Conservation (phyloP, 2,113 vertebrate genomes). For the Prunella fulvescens region DNA sequence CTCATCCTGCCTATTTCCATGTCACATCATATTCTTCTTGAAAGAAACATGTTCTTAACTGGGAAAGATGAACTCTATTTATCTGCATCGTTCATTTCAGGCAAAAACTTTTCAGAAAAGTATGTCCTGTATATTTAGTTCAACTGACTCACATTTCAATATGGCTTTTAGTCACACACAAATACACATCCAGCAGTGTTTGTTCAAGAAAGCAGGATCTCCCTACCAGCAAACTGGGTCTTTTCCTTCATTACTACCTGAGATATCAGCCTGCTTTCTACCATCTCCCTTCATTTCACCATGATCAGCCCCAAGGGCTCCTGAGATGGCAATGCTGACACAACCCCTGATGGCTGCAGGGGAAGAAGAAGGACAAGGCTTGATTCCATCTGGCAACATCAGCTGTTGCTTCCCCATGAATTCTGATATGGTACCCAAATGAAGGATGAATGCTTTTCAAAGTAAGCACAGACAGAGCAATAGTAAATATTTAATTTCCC, state of each 20-base stretch:
- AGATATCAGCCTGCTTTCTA: slow-evolving; percentile 70
- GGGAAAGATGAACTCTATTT: background rate
- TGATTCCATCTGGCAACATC: slow-evolving; percentile 54
- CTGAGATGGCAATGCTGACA: slow-evolving; percentile 71
- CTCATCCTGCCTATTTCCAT: background rate
- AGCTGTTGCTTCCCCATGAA: slow-evolving; percentile 47
- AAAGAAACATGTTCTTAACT: background rate
- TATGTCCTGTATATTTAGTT: background rate
- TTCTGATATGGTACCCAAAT: slow-evolving; percentile 56
- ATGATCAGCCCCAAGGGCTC: slow-evolving; percentile 64
- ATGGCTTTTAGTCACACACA: background rate
- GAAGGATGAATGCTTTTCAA: slow-evolving; percentile 53
- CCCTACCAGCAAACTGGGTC: background rate
- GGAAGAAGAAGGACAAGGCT: background rate
- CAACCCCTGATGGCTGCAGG: background rate
- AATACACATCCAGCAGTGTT: background rate
- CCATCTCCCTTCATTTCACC: slow-evolving; percentile 77
- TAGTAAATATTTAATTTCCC: slow-evolving; percentile 74
- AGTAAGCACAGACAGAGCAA: slow-evolving; percentile 60
- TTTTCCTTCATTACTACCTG: slow-evolving; percentile 70
- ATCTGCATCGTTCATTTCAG: background rate
- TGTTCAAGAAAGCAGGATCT: background rate
- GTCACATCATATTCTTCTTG: background rate
- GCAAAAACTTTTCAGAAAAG: background rate
- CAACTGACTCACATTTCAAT: background rate